Conservation (phyloP, 2,888 invertebrate genomes). For the Shargacucullia verbasci region DNA sequence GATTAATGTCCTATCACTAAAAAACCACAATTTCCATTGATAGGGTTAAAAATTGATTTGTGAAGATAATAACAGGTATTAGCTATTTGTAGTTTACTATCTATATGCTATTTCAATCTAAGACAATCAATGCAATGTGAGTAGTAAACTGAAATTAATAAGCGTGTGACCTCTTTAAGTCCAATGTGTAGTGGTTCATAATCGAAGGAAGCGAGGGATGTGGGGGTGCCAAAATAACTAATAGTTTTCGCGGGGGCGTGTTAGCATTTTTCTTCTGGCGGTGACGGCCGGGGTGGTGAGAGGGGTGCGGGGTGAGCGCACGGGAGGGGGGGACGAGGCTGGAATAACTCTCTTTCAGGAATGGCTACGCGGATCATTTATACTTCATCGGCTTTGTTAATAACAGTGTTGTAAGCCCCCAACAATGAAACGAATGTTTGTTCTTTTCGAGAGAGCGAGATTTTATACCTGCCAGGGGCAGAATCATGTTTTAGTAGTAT, state of each 20-base stretch:
- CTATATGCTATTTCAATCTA: too few relatives aligned
- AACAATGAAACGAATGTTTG: conserved; percentile 58
- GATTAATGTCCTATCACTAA: conserved; percentile 9
- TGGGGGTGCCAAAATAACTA: conserved; percentile 89
- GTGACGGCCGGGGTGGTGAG: conserved; percentile 76
- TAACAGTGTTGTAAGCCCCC: conserved; percentile 65
- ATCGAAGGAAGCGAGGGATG: conserved; percentile 77
- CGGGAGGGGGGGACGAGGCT: conserved; percentile 57
- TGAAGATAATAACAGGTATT: too few relatives aligned
- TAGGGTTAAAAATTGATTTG: conserved; percentile 25
- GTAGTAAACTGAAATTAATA: conserved; percentile 32
- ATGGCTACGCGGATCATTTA: conserved; percentile 86
- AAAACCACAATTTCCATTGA: conserved; percentile 13
- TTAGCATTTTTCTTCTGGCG: conserved; percentile 89
- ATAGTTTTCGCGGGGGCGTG: conserved; percentile 89
- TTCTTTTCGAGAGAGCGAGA: conserved; percentile 46
- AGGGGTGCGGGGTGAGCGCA: conserved; percentile 54
- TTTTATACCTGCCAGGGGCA: conserved; percentile 47
- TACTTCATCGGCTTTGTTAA: conserved; percentile 86
- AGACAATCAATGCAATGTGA: not conserved
- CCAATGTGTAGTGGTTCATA: conserved; percentile 76
- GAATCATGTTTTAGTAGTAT: conserved; percentile 3
- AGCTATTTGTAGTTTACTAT: too few relatives aligned
- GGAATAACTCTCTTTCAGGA: conserved; percentile 81
- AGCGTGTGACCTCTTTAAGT: conserved; percentile 53